Evolutionary conservation across 2,888 invertebrate species (phyloP), one percentile per base, ranked within the genome.

Genomic region (Selenia dentaria): DNA sequence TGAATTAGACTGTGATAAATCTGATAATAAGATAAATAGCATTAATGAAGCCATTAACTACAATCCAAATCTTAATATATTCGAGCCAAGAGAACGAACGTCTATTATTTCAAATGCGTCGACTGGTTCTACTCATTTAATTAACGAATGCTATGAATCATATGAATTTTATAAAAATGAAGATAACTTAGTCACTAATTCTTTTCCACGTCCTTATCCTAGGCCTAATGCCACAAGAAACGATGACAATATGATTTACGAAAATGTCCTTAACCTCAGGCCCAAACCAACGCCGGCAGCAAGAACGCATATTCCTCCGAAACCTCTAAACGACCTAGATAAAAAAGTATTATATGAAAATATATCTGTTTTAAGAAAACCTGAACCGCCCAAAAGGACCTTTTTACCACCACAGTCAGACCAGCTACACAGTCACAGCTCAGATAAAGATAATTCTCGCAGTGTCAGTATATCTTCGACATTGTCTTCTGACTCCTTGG

Each of bases 141-240:
- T 85, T 0, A 90, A 90, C 54, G 90, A 89, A 57, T 89, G 84
- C 54, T 90, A 90, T 51, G 90, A 89, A 57, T 74, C 87, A 1
- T 89, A 81, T 52, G 83, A 85, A 33, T 80, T 83, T 59, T 54
- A 66, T 9, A 67, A 66, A 54, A 45, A 28, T 33, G 60, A 66
- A 18, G 57, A 45, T 16, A 57, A 59, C n/a, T 12, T 28, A 40
- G 49, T 51, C 44, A 51, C 36, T 10, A 62, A 48, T 44, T 56
- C 56, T 34, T 64, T 70, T 28, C 86, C 89, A 4, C 73, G 68
- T 54, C 87, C 88, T 18, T 74, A 78, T 6, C 88, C 87, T 5
- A 69, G 89, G 40, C 69, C 74, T 16, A 79, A 67, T 56, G 50
- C 67, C 13, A 26, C 40, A 14, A 45, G 42, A 38, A 69, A 54